A percentile compares a stretch with the other conserved stretches of the same genome.
Evolutionary conservation across 2,797 vertebrate genomes (phyloP).

Genomic region (Psittacula derbiana): DNA sequence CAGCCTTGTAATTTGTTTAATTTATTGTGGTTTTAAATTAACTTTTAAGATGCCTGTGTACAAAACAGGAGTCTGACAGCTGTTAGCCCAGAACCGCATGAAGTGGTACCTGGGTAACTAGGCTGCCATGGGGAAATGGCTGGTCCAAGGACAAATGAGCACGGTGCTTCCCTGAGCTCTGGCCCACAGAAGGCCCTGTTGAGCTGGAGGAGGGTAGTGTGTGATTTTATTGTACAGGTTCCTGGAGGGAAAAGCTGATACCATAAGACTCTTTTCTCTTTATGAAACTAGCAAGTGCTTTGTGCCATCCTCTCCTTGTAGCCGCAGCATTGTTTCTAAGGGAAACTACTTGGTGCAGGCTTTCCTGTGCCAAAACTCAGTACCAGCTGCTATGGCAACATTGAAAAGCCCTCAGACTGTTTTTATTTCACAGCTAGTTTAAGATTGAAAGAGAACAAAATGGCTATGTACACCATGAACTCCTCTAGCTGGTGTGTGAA

Average conservation of each 20-base stretch:
- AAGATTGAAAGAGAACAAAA: neutral
- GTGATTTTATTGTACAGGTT: neutral
- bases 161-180: accelerated
- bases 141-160: neutral
- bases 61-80: neutral
- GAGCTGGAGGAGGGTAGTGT: neutral
- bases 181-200: neutral
- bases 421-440: conserved; percentile 7
- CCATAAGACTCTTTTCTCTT: neutral
- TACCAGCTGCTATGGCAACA: conserved; percentile 42
- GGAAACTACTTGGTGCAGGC: neutral
- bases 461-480: neutral
- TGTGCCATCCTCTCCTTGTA: neutral
- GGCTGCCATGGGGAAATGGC: accelerated
- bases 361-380: conserved; percentile 31
- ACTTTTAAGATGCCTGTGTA: neutral
- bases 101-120: neutral
- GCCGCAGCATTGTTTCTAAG: conserved; percentile 25
- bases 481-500: neutral
- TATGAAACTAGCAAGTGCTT: neutral
- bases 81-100: neutral
- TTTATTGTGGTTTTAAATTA: conserved; percentile 31
- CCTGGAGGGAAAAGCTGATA: neutral
- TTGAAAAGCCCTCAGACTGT: neutral
- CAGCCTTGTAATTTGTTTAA: neutral